Evolutionary conservation across 2,113 vertebrate species (phyloP).

Genomic region (Brienomyrus longianalis): DNA sequence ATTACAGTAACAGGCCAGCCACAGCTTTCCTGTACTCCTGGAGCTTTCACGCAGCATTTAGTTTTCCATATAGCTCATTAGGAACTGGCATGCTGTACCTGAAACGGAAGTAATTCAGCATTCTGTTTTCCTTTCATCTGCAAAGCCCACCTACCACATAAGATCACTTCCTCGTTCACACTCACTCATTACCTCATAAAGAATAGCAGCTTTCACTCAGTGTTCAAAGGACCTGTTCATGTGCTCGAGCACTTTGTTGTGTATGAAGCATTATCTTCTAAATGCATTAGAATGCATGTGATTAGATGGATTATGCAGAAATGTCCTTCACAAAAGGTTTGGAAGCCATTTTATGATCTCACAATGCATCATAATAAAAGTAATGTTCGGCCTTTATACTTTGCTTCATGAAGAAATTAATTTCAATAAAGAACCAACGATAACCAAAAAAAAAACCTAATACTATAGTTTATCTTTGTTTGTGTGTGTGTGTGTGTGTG

Average conservation of each 20-base stretch:
- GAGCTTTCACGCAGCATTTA: constrained; percentile 26
- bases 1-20: constrained; percentile 45
- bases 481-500: background rate
- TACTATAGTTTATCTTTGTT: background rate
- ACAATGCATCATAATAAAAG: background rate
- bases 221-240: background rate
- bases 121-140: background rate
- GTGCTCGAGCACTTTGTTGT: background rate
- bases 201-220: background rate
- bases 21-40: constrained; percentile 35
- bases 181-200: constrained; percentile 5
- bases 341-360: background rate
- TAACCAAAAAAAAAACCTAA: background rate
- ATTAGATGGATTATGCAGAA: background rate
- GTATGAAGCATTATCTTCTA: constrained; percentile 6
- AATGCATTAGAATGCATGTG: background rate
- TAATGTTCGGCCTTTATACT: background rate
- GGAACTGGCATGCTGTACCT: constrained; percentile 9
- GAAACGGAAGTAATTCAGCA: constrained; percentile 13
- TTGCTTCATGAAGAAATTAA: background rate
- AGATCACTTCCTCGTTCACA: background rate
- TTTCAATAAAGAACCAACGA: background rate
- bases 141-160: background rate
- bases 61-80: constrained; percentile 43
- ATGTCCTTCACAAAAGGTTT: background rate